Base-by-base conservation (phyloP, 1,140 invertebrate genomes). In the Lordiphosa mommai region DNA sequence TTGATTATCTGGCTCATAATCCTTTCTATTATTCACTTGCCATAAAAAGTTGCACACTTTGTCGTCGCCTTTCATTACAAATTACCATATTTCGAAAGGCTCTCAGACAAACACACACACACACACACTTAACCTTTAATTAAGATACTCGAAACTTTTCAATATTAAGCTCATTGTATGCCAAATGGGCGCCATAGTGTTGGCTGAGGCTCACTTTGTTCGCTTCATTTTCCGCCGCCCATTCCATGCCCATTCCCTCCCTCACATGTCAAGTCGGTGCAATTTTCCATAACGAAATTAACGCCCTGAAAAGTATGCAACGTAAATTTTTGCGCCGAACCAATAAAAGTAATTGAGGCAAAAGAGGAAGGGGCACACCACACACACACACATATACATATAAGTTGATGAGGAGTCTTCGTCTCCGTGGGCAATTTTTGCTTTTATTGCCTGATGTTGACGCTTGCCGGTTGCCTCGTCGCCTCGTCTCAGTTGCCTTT, bases 331-430 rank as follows among this genome's bases (percentile, higher is more conserved):
- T 80, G 76, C 61, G 65, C 66, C 76, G 57, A 69, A 72, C 76
- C 76, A 80, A 80, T 80, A 82, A 82, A 80, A 80, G 82, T 79
- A 80, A 80, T 80, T 80, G 76, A 74, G 60, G 76, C 76, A 74
- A 80, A 70, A 55, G 48, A 17, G 29, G 10, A 9, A 12, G 13
- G 44, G 14, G 40, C 17, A 38, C 4, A 7, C 4, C 34, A n/a
- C 46, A 41, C 20, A 27, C 17, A 27, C 40, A 41, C 16, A 41
- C 33, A 33, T 43, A 61, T 30, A 30, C 16, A 40, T 10, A 36
- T 7, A 7, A 23, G 20, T 4, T 6, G 30, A 44, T 57, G 29
- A 41, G 40, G 16, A 38, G 67, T 30, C 34, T 36, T 41, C 38
- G 43, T 41, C 72, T 77, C 58, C 46, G 49, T 61, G 73, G 70